Conservation (phyloP, 2,797 vertebrate species). For the Vireo griseus region DNA sequence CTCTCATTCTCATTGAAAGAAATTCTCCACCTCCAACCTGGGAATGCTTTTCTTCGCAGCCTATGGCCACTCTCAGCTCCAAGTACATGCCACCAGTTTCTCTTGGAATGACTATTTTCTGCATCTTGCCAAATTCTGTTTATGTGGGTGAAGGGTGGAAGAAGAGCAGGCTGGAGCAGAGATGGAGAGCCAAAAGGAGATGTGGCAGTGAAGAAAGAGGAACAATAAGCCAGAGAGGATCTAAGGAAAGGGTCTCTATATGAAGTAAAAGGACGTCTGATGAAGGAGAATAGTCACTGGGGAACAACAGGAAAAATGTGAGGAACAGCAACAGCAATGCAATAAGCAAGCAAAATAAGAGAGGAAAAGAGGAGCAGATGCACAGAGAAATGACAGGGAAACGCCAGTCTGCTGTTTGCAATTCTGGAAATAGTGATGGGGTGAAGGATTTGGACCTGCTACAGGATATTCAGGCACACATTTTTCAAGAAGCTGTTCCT, state of each 20-base stretch:
- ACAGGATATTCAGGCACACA: background rate
- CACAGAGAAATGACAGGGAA: background rate
- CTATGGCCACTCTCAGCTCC: background rate
- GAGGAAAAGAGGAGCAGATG: background rate
- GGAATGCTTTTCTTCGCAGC: background rate
- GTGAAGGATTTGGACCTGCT: background rate
- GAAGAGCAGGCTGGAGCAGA: background rate
- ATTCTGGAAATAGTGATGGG: background rate
- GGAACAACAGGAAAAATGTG: background rate
- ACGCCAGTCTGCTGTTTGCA: background rate
- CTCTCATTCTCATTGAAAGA: background rate
- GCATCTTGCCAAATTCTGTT: conserved; percentile 23
- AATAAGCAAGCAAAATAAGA: background rate
- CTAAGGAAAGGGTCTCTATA: background rate
- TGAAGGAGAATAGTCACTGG: background rate
- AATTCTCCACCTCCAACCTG: background rate
- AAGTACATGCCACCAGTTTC: conserved; percentile 19
- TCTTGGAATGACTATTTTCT: conserved; percentile 25
- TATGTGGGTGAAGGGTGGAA: background rate
- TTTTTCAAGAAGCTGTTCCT: conserved; percentile 15
- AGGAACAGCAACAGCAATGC: background rate
- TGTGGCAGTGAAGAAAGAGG: background rate
- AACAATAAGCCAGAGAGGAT: background rate
- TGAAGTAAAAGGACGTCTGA: background rate
- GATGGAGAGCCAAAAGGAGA: background rate